Percentiles rank a stretch among this genome's conserved stretches.
These are phyloP conservation scores for Sebastes flavidus DNA, from an alignment of 2,797 vertebrate species.

Conservation along the genomic window DNA sequence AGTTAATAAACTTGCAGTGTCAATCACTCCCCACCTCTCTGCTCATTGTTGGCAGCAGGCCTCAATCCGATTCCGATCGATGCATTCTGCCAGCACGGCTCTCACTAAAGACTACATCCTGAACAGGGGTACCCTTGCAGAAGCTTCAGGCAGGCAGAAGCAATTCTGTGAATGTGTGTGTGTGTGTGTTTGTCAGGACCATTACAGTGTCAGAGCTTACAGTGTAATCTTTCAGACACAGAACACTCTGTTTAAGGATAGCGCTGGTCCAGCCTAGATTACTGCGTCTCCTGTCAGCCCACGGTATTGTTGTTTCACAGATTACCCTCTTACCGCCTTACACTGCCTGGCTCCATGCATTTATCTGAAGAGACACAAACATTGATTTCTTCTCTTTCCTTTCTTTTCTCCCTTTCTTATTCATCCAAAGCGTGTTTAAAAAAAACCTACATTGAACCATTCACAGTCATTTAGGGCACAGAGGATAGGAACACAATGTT, in stretches of 20 bases:
- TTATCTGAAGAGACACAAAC: constrained; percentile 71
- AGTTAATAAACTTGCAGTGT: constrained; percentile 6
- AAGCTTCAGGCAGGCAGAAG: constrained; percentile 36
- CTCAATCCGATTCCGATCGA: constrained; percentile 70
- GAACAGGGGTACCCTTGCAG: constrained; percentile 40
- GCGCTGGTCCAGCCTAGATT: constrained; percentile 71
- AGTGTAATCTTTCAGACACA: constrained; percentile 73
- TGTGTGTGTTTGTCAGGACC: constrained; percentile 49
- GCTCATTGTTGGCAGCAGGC: constrained; percentile 45
- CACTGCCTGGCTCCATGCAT: constrained; percentile 56
- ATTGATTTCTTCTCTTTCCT: constrained; percentile 72
- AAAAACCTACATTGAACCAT: constrained; percentile 34
- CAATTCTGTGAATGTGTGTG: constrained; percentile 1
- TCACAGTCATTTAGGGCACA: constrained; percentile 47
- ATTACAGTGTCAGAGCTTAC: constrained; percentile 72
- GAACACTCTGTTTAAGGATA: constrained; percentile 74
- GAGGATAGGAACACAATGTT: constrained; percentile 30
- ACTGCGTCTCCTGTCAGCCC: constrained; percentile 69
- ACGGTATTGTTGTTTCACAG: constrained; percentile 74
- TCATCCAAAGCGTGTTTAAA: constrained; percentile 52
- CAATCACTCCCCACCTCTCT: constrained; percentile 38
- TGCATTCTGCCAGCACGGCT: constrained; percentile 37
- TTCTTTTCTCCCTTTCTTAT: constrained; percentile 53
- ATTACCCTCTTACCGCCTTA: constrained; percentile 71
- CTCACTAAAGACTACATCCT: constrained; percentile 38